These are phyloP conservation scores for Sternotherus odoratus DNA, from an alignment of 2,797 vertebrate species.

Conservation along the genomic window DNA sequence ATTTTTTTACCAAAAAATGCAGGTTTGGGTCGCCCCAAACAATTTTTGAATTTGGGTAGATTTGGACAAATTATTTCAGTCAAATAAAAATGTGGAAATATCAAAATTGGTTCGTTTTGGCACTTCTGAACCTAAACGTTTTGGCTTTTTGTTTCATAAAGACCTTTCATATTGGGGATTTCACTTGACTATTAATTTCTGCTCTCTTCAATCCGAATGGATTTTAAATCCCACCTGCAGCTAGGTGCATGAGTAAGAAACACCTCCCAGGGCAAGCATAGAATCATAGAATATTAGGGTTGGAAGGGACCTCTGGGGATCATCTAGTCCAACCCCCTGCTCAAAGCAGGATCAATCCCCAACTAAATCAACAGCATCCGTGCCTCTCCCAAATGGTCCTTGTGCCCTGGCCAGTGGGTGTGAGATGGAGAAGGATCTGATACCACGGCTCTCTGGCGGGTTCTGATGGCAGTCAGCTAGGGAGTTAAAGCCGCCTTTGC, in stretches of 20 bases:
- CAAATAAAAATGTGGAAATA: neutral
- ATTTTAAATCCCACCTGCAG: neutral
- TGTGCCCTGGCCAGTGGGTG: neutral
- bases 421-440: slow-evolving; percentile 31
- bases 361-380: too few species aligned
- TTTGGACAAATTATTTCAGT: neutral
- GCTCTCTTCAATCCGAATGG: neutral
- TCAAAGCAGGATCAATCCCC: too few species aligned
- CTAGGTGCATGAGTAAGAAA: neutral
- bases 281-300: too few species aligned
- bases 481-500: slow-evolving; percentile 1
- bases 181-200: neutral
- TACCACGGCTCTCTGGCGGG: neutral
- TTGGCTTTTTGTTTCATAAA: neutral
- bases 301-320: too few species aligned
- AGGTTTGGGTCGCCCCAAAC: neutral
- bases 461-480: neutral
- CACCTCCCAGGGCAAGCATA: neutral
- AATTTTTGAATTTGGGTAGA: neutral
- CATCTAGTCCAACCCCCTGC: too few species aligned
- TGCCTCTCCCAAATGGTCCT: neutral
- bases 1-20: neutral
- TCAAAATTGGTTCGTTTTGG: neutral
- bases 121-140: neutral
- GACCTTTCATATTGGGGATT: neutral